phyloP scores from a whole-genome alignment of 2,888 invertebrate genomes.

The Ophion ventricosus region DNA sequence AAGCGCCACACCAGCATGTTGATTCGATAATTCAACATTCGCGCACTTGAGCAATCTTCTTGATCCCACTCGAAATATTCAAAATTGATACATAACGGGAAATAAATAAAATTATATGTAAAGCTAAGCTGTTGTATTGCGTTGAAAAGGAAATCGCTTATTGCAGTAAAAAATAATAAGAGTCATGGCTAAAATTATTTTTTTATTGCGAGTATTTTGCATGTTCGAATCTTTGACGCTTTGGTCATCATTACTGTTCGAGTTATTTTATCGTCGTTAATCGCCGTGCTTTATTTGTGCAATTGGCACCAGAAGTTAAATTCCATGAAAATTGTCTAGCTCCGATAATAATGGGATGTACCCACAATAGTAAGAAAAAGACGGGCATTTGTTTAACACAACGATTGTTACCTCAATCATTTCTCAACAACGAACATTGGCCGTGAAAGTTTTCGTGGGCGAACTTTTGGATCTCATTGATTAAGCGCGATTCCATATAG shows the following conservation, averaged over 20 bases:
- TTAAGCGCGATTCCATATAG: too few relatives aligned
- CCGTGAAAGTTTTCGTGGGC: neutral
- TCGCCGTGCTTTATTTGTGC: neutral
- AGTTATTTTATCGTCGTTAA: neutral
- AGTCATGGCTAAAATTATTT: neutral
- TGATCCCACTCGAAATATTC: neutral
- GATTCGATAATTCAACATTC: slow-evolving; percentile 10
- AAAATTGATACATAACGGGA: neutral
- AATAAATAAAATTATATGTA: neutral
- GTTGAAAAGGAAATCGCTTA: neutral
- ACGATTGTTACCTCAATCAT: neutral
- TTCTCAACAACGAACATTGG: neutral
- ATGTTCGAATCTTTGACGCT: neutral
- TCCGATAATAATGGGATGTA: neutral
- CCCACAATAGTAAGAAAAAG: neutral
- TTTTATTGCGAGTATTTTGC: neutral
- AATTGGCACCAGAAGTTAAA: slow-evolving; percentile 3
- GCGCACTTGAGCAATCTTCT: slow-evolving; percentile 9
- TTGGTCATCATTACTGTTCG: neutral
- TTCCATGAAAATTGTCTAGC: neutral
- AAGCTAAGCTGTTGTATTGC: slow-evolving; percentile 1
- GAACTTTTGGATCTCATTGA: neutral
- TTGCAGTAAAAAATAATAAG: neutral
- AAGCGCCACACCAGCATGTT: slow-evolving; percentile 4
- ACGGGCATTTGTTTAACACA: too few relatives aligned